Evolutionary conservation across 2,113 vertebrate species (phyloP), one percentile per base, ranked within the genome.

Genomic region (Phoxinus phoxinus): DNA sequence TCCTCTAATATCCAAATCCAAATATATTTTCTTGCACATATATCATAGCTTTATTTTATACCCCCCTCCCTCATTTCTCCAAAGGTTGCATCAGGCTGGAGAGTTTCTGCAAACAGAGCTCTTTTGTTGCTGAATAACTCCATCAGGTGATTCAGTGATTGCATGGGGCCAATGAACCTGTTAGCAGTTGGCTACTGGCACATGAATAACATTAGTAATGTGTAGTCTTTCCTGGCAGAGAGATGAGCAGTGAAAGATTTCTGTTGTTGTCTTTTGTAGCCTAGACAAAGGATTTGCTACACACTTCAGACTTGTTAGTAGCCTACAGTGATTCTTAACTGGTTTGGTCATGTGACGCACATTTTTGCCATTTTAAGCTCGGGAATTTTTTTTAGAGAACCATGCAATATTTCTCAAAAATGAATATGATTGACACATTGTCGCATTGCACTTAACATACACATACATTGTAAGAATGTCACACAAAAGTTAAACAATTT

Each of bases 91-190:
- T 67, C 51, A 65, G 13, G 25, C 32, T 17, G 10, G 46, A 79
- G 65, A 65, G 48, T 44, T 17, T 21, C n/a, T 21, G 44, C 8
- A 67, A 81, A 86, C 84, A 86, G 81, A 58, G 82, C 59, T 25
- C 75, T 75, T 85, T 67, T 88, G 84, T 88, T 84, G 53, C 84
- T 79, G 76, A 79, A 81, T 82, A 10, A 41, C 37, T 85, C 75
- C 78, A 87, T 87, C 86, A 87, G 86, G 72, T 84, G 83, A 77
- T 59, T 63, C 53, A 69, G 65, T 80, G 75, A 88, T 84, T 86
- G 65, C 74, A 80, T 30, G 10, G 41, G 67, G 59, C 35, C 85
- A 69, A 35, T 27, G 67, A 67, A 46, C 81, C 84, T 69, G 61
- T 27, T 56, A 75, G 46, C 72, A 6, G 63, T 82, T 83, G 85